Evolutionary conservation across 2,113 vertebrate species (phyloP), one percentile per base, ranked within the genome.

Genomic region (Gorsachius goisagi): DNA sequence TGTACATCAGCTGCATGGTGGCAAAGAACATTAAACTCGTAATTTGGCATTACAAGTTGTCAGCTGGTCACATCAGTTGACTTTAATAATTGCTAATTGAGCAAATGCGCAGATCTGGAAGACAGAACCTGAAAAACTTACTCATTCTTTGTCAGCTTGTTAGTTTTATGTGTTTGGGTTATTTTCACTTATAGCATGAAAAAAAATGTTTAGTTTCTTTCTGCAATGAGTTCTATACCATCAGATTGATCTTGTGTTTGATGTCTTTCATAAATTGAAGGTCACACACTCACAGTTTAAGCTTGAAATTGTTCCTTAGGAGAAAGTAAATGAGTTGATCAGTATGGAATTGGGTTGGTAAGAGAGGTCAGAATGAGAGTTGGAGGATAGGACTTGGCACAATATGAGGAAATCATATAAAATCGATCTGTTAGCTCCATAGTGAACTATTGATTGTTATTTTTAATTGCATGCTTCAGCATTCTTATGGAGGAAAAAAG

Each of bases 211-310:
- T 85, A 44, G 16, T 73, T 76, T 94, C n/a, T 28, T 44, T 95
- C 60, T 93, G 37, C 33, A 69, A 35, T 72, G 11, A 89, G 33
- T 63, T 95, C 69, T 83, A 27, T 93, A 86, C 53, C 79, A 71
- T 73, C 47, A 95, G 45, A 79, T 93, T 83, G 89, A 84, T 78
- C 67, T 28, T 81, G 55, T 92, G 80, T 95, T 96, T 88, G 68
- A 37, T 92, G 52, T 80, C 63, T 82, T 93, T 88, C 62, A 80
- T 86, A 95, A 97, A 83, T 47, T 88, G 75, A 98, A 97, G 76
- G 68, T 97, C 82, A 91, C 82, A 91, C 63, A 41, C 30, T 91
- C 58, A 21, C 78, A 80, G 59, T 85, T 96, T 87, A 94, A 95
- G 33, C 45, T 89, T 85, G 44, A 91, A 80, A 93, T 89, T 94